Base-by-base conservation (phyloP, 1,140 invertebrate genomes). In the Drosophila tsacasi region DNA sequence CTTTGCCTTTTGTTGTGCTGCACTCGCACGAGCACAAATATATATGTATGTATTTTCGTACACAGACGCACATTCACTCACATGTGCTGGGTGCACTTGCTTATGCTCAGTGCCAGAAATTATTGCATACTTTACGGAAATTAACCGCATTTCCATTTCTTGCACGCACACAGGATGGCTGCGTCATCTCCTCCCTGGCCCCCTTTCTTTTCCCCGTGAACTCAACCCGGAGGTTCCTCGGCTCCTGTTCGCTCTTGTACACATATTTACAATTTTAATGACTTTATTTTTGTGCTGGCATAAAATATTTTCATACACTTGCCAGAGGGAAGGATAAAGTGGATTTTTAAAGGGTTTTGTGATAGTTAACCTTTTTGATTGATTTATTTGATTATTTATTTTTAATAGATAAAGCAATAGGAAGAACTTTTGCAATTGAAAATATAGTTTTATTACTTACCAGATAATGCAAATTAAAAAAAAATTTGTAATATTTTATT, bases 81-180 rank as follows among this genome's bases (percentile, higher is more conserved):
- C 54, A 35, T 37, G 19, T 47, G 49, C 32, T 25, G 63, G 58
- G 35, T 62, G 65, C 55, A 66, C 54, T 83, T 66, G 79, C 81
- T 89, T 89, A 84, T 84, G 84, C 71, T 81, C 74, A 64, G 81
- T 74, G 82, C 75, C 85, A 90, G 85, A 87, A 91, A 91, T 91
- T 91, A 91, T 91, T 91, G 87, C 87, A 91, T 87, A 91, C 87
- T 91, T 91, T 91, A 91, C 87, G 87, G 87, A 91, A 91, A 91
- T 91, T 91, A 91, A 91, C 87, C 87, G 87, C 87, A 91, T 91
- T 91, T 91, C 87, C 81, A 87, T 87, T 89, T 87, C 83, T 91
- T 91, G 85, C 85, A 90, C 85, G 81, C 85, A 90, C 79, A 71
- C 84, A 84, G 74, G 52, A 89, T 78, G 72, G 75, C 71, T 54